Evolutionary conservation across 2,888 invertebrate genomes (phyloP).

Genomic region (Zaprionus lineosus): DNA sequence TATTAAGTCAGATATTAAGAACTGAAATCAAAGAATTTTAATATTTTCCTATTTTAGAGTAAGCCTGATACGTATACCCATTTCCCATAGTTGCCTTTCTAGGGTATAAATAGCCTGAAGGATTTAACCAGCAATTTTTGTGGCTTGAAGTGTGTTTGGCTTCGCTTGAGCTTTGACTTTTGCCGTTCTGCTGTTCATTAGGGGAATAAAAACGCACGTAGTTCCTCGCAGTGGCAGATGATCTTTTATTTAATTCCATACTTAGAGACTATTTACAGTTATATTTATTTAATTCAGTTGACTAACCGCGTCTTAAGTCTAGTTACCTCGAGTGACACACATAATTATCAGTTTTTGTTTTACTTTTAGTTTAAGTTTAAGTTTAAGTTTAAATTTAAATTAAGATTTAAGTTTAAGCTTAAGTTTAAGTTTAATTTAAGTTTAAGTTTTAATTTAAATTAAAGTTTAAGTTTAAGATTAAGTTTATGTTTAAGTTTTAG

Average conservation of each 20-base stretch:
- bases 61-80: too few species aligned
- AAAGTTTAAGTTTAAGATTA: not conserved
- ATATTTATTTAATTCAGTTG: constrained; percentile 28
- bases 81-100: too few species aligned
- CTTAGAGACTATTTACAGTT: constrained; percentile 71
- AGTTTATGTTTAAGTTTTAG: constrained; percentile 24
- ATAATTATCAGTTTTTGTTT: constrained; percentile 20
- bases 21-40: too few species aligned
- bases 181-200: constrained; percentile 51
- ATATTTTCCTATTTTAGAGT: too few species aligned
- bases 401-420: constrained; percentile 20
- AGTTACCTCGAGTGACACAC: constrained; percentile 36
- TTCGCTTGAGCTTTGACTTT: too few species aligned
- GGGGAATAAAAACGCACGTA: too few species aligned
- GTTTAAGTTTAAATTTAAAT: not conserved
- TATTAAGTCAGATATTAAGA: too few species aligned
- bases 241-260: constrained; percentile 62
- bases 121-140: too few species aligned
- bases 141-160: too few species aligned
- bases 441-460: constrained; percentile 16
- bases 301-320: constrained; percentile 36
- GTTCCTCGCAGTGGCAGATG: too few species aligned
- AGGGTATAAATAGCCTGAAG: too few species aligned
- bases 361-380: constrained; percentile 9
- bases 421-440: constrained; percentile 41